A percentile compares a stretch with the other conserved stretches of the same genome.
These are phyloP conservation scores for Micromussa lordhowensis DNA, from an alignment of 92 coral and sea anemone genomes.

Conservation along the genomic window DNA sequence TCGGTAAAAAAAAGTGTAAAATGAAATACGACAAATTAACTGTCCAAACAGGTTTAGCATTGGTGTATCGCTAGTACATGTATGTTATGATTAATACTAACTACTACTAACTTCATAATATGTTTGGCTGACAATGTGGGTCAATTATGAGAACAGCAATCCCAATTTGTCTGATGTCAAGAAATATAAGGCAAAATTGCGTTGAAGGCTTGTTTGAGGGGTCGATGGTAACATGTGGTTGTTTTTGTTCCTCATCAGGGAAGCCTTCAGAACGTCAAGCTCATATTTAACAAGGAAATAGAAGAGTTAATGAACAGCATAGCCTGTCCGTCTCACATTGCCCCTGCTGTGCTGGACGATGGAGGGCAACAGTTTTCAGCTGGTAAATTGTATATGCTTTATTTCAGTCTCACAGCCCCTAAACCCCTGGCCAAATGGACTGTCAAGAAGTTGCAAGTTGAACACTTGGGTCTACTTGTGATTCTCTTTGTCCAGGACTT, in stretches of 20 bases:
- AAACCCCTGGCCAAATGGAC: no score
- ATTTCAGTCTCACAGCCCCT: no score
- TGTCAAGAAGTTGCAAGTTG: no score
- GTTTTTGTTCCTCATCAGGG: slow-evolving; percentile 62
- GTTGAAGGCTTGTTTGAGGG: neutral
- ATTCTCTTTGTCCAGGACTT: no score
- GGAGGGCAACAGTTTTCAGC: slow-evolving; percentile 14
- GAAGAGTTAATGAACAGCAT: slow-evolving; percentile 43
- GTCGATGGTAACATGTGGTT: neutral
- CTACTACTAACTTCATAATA: no score
- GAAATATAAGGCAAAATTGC: neutral
- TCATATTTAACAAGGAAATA: slow-evolving; percentile 72
- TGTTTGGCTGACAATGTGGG: no score
- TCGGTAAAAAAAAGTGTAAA: no score
- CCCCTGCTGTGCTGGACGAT: neutral
- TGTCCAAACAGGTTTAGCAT: no score
- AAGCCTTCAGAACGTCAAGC: slow-evolving; percentile 85
- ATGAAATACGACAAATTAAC: neutral
- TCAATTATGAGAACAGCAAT: neutral
- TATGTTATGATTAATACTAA: no score
- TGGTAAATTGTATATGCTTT: slow-evolving; percentile 4
- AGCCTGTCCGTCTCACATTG: slow-evolving; percentile 31
- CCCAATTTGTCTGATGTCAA: neutral
- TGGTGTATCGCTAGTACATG: no score
- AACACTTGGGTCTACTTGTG: no score